A percentile compares a stretch with the other conserved stretches of the same genome.
Conservation (phyloP, 2,113 vertebrate species). For the Oreocharis arfaki region DNA sequence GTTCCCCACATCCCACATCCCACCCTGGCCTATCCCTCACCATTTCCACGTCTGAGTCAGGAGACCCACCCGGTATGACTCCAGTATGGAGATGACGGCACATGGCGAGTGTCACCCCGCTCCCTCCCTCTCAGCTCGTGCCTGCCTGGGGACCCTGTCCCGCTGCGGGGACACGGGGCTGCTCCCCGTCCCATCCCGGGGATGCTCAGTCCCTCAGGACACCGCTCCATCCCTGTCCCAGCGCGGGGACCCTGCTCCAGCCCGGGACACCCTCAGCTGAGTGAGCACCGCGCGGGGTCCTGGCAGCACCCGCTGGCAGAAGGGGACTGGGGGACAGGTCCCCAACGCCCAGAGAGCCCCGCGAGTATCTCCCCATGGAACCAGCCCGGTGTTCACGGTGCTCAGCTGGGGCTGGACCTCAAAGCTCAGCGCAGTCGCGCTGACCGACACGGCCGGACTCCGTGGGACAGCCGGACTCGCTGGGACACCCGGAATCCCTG, state of each 20-base stretch:
- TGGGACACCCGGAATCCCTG: too few relatives aligned
- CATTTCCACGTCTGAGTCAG: not conserved
- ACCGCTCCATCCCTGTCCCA: too few relatives aligned
- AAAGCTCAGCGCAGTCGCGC: accelerated
- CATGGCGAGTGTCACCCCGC: accelerated
- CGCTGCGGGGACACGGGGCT: accelerated
- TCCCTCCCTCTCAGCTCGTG: not conserved
- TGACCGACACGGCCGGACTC: accelerated
- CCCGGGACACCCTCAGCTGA: not conserved
- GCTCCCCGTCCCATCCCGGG: accelerated
- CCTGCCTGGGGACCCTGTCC: not conserved
- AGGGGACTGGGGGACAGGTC: accelerated
- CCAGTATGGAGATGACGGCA: accelerated
- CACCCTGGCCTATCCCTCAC: accelerated
- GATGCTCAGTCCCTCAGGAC: not conserved
- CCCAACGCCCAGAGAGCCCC: not conserved
- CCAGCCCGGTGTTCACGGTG: accelerated
- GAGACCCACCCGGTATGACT: not conserved
- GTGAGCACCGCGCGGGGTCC: accelerated
- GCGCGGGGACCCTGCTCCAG: accelerated
- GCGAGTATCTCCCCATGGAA: accelerated
- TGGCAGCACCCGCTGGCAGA: not conserved
- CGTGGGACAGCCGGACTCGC: accelerated
- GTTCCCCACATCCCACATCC: accelerated
- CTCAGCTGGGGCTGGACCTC: not conserved